Conservation (phyloP, 2,113 vertebrate species). For the Neolamprologus tretocephalus region DNA sequence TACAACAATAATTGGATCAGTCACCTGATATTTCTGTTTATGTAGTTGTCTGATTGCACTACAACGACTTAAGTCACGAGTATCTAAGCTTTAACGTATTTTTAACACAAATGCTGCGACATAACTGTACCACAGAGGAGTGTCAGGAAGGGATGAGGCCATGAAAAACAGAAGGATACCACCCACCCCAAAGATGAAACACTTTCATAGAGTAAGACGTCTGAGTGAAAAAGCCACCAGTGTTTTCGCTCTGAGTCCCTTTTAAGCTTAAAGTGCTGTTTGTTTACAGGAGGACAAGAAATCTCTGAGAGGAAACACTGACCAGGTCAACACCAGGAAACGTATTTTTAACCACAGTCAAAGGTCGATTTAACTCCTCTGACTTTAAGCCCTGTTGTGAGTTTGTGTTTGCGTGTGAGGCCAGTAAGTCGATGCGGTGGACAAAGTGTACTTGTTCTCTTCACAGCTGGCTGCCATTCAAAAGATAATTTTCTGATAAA, state of each 20-base stretch:
- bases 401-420: neutral
- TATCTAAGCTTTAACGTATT: neutral
- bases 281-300: neutral
- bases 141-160: neutral
- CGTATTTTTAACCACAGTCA: neutral
- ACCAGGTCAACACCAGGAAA: neutral
- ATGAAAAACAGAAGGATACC: fast-evolving
- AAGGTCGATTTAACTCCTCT: neutral
- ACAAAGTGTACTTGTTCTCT: neutral
- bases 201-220: fast-evolving
- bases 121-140: fast-evolving
- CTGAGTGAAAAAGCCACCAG: neutral
- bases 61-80: fast-evolving
- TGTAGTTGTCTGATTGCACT: neutral
- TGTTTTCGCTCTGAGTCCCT: neutral
- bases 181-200: neutral
- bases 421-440: neutral
- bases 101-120: neutral
- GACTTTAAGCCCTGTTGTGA: neutral
- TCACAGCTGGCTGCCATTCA: neutral
- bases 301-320: neutral
- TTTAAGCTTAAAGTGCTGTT: neutral
- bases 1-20: neutral
- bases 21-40: neutral
- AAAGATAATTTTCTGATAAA: neutral